A percentile compares a stretch with the other conserved stretches of the same genome.
phyloP scores from a whole-genome alignment of 1,140 invertebrate species.

The Euwallacea similis region DNA sequence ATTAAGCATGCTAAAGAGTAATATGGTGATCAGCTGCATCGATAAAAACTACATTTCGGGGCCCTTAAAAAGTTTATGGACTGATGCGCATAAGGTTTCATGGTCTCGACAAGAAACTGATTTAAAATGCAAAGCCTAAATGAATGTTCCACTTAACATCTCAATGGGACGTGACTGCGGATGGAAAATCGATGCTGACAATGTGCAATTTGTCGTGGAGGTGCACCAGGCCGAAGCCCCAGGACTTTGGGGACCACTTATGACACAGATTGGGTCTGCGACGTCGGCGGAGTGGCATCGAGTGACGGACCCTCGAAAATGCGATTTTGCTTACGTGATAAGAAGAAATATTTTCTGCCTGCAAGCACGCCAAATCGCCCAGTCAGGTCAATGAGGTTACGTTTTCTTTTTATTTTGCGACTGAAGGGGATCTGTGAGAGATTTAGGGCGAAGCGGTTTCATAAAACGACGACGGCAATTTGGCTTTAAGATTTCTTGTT shows the following conservation, averaged over 20 bases:
- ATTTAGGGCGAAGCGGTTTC: constrained; percentile 2
- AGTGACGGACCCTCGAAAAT: constrained; percentile 39
- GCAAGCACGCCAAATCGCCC: constrained; percentile 33
- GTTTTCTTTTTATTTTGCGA: constrained; percentile 21
- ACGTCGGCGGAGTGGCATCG: constrained; percentile 11
- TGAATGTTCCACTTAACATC: constrained; percentile 33
- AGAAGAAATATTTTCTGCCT: constrained; percentile 40
- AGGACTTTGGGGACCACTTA: constrained; percentile 36
- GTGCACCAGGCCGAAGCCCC: constrained; percentile 3
- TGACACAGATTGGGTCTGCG: constrained; percentile 35
- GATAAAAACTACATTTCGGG: constrained; percentile 32
- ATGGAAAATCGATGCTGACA: constrained; percentile 39
- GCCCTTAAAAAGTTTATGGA: constrained; percentile 21
- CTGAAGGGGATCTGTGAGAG: not conserved
- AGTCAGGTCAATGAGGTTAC: constrained; percentile 39
- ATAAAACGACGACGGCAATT: not conserved
- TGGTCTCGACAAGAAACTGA: too few species aligned
- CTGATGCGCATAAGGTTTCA: too few species aligned
- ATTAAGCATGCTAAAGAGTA: constrained; percentile 37
- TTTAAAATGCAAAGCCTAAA: constrained; percentile 5
- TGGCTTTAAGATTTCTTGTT: too few species aligned
- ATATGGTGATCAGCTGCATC: constrained; percentile 35
- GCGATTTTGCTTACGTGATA: constrained; percentile 41
- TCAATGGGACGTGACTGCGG: constrained; percentile 12
- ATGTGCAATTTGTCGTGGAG: constrained; percentile 38